Conservation (phyloP, 2,888 invertebrate species). For the Pomacea canaliculata region DNA sequence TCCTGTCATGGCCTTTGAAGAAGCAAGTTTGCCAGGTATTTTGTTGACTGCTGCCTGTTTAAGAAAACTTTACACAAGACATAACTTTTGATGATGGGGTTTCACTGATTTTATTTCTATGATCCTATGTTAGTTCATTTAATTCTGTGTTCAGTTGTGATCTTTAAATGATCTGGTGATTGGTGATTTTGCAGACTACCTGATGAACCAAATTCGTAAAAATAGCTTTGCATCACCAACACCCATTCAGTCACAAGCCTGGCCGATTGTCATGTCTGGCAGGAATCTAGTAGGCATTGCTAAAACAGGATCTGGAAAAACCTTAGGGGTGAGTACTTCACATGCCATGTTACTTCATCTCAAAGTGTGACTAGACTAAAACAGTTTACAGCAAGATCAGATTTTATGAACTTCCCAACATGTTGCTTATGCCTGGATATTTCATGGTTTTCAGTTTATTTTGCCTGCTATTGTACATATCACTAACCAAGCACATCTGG, state of each 20-base stretch:
- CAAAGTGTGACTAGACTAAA: too few relatives aligned
- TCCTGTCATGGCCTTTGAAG: conserved; percentile 90
- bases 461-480: conserved; percentile 94
- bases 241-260: conserved; percentile 94
- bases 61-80: too few relatives aligned
- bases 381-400: too few relatives aligned
- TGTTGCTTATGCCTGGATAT: too few relatives aligned
- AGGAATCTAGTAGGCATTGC: conserved; percentile 70
- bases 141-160: too few relatives aligned
- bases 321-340: conserved; percentile 76
- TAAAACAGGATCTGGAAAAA: conserved; percentile 71
- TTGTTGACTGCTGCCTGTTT: not conserved
- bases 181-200: conserved; percentile 56
- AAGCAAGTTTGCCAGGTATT: conserved; percentile 90
- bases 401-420: too few relatives aligned
- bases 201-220: conserved; percentile 55
- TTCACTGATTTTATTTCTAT: too few relatives aligned
- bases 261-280: conserved; percentile 76
- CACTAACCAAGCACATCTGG: conserved; percentile 87
- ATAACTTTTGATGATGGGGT: too few relatives aligned
- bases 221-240: conserved; percentile 79
- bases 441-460: conserved; percentile 71
- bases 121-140: too few relatives aligned
- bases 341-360: too few relatives aligned
- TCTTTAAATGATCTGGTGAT: too few relatives aligned